Percentiles rank a stretch among this genome's conserved stretches.
phyloP scores from a whole-genome alignment of 2,113 vertebrate genomes.

The Salvelinus namaycush region DNA sequence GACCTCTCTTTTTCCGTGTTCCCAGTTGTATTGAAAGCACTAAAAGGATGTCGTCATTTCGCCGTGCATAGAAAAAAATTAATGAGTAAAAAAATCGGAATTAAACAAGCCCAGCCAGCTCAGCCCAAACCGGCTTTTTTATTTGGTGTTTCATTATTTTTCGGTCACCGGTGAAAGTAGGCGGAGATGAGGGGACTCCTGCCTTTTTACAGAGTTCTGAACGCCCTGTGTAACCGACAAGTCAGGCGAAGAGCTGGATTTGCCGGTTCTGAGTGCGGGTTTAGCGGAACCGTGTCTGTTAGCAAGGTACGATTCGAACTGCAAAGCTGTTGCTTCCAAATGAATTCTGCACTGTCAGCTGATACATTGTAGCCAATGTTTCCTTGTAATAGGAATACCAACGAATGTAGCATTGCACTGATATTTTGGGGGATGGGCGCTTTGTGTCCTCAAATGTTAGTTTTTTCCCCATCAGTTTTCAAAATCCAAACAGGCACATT shows the following conservation, averaged over 20 bases:
- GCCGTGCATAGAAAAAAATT: slow-evolving; percentile 43
- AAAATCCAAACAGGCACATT: background rate
- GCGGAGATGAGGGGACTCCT: slow-evolving; percentile 63
- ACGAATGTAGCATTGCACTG: background rate
- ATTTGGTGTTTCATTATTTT: background rate
- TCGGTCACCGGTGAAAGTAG: slow-evolving; percentile 23
- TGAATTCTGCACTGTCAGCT: slow-evolving; percentile 13
- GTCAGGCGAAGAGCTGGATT: slow-evolving; percentile 49
- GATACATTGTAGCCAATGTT: slow-evolving; percentile 8
- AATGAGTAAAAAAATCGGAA: background rate
- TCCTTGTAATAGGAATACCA: too few species aligned
- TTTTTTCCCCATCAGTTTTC: too few species aligned
- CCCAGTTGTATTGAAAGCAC: too few species aligned
- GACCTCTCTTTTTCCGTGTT: too few species aligned
- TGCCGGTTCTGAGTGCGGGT: slow-evolving; percentile 63
- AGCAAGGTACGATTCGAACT: slow-evolving; percentile 60
- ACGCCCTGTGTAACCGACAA: slow-evolving; percentile 54
- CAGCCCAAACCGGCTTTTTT: slow-evolving; percentile 56
- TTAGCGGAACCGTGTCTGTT: slow-evolving; percentile 64
- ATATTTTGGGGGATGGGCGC: background rate
- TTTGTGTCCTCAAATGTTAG: background rate
- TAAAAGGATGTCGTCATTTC: slow-evolving; percentile 37
- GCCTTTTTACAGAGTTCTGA: slow-evolving; percentile 52
- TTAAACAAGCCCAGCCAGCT: slow-evolving; percentile 17
- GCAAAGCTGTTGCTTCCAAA: slow-evolving; percentile 24